A percentile compares a stretch with the other conserved stretches of the same genome.
These are phyloP conservation scores for Zapus hudsonius DNA, from an alignment of 2,113 vertebrate species.

Conservation along the genomic window DNA sequence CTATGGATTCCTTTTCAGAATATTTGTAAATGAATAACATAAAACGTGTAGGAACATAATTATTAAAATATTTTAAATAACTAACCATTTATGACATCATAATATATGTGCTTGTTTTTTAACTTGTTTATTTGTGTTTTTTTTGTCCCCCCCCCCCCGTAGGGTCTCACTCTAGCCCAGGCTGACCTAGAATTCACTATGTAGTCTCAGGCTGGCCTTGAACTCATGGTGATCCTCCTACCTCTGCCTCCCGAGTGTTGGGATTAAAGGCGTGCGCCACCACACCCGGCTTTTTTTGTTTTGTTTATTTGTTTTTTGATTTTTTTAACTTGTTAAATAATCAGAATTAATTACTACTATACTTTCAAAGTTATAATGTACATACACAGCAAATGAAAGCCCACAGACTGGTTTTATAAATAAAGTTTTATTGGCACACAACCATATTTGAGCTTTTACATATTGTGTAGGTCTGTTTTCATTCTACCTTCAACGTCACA, in stretches of 20 bases:
- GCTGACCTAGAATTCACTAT: too few species aligned
- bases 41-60: neutral
- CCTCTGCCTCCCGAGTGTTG: too few species aligned
- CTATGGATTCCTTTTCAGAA: neutral
- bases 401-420: constrained; percentile 29
- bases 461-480: neutral
- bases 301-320: neutral
- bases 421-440: constrained; percentile 68
- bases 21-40: constrained; percentile 41
- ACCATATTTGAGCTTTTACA: neutral
- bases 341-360: constrained; percentile 1
- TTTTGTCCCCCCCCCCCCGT: too few species aligned
- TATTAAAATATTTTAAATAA: constrained; percentile 40
- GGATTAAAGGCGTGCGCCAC: too few species aligned
- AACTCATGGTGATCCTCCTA: too few species aligned
- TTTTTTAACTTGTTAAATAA: constrained; percentile 23
- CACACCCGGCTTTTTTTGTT: too few species aligned
- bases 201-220: too few species aligned
- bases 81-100: neutral
- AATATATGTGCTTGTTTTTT: constrained; percentile 7
- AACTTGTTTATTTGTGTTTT: too few species aligned
- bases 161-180: too few species aligned
- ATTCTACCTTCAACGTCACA: neutral
- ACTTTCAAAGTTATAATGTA: constrained; percentile 31
- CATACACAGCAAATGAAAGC: neutral